Evolutionary conservation across 1,140 invertebrate genomes (phyloP), one percentile per base, ranked within the genome.

Genomic region (Magallana angulata): DNA sequence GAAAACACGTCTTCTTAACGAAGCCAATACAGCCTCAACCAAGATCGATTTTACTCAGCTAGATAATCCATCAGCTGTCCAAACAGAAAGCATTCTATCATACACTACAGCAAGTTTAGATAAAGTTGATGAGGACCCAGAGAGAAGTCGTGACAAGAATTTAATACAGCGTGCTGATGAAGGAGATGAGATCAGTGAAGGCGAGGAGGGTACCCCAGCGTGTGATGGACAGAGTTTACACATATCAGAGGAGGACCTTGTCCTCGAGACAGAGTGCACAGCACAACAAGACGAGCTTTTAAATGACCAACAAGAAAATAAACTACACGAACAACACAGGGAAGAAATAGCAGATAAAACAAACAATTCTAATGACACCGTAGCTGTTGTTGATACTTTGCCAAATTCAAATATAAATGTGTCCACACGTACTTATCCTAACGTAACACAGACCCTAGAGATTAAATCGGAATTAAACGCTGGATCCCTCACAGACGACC

Each of bases 1-100:
- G 80, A 82, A 57, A 82, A 82, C 57, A 82, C 80, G 80, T 14
- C 80, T 57, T 56, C 57, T 82, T 56, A 82, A 82, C 18, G 80
- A 56, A 57, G 80, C 57, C 36, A 82, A 82, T 30, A 18, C 80
- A 56, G 80, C 80, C 11, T 12, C 57, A 82, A 82, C 36, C 8
- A 82, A 82, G n/a, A 82, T 57, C 14, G 80, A 82, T 57, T 57
- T 71, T 24, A 71, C 11, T 24, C 64, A 6, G 64, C 64, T 11
- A 24, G n/a, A 71, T 71, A 71, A 71, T 71, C 9, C 64, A 71
- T 71, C 64, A 71, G 64, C 64, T 71, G 64, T 71, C 64, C n/a
- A 71, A 71, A 71, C 11, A 24, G 64, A 71, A 71, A 71, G 24
- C 64, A 71, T 71, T 71, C 64, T 18, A 71, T 71, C 64, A 71